Evolutionary conservation across 1,140 invertebrate genomes (phyloP), one percentile per base, ranked within the genome.

Genomic region (Bombus huntii): DNA sequence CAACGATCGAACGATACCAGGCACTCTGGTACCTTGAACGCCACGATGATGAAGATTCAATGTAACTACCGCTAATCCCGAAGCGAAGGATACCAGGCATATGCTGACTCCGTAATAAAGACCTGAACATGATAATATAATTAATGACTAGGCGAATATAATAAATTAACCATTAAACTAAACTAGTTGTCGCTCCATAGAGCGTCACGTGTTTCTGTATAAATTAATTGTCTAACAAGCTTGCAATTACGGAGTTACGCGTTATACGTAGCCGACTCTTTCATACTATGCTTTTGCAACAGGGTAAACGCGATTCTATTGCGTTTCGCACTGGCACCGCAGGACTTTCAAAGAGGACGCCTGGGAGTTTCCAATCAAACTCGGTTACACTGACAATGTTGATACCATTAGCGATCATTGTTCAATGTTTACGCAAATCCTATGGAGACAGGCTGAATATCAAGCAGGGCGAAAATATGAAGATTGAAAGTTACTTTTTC

Each of bases 61-160:
- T 12, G 97, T 98, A 18, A 98, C 97, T 44, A 98, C 97, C 3
- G 98, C 98, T 89, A 98, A 96, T 3, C 97, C 98, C 0, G 98
- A 98, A 12, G 98, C 98, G 90, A 98, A 97, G 0, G 98, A 98
- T 25, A 99, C 98, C 81, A 99, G 96, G 91, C 98, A 98, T 88
- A 99, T 99, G 90, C 98, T 98, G 1, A 98, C 98, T 37, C 98
- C 98, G 92, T 99, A 99, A 93, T 99, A 99, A 83, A 98, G 95
- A 95, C 98, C 98, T 98, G 95, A 37, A 89, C 88, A 73, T 12
- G n/a, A 44, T 13, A 25, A 53, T 31, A 62, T 68, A 42, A 66
- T 75, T 28, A 9, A 34, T 68, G 3, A 59, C 1, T 5, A 4
- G 0, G 6, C 2, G 12, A 9, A 22, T 37, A 10, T 22, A n/a